Base-by-base conservation (phyloP, 1,140 invertebrate genomes). In the Dryas iulia region DNA sequence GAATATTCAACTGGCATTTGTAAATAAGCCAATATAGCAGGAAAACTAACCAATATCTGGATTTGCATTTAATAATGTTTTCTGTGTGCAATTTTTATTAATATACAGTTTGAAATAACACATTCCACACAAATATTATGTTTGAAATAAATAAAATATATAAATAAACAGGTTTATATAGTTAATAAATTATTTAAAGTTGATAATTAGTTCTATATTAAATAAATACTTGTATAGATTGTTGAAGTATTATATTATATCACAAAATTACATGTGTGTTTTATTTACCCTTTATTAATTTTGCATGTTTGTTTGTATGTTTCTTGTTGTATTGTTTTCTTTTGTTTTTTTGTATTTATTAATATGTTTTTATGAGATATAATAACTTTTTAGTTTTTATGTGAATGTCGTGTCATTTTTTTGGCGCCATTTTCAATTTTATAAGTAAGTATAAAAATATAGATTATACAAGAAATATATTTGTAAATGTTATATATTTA, bases 211-310 rank as follows among this genome's bases (percentile, higher is more conserved):
- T 74, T 69, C 28, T 39, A 59, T 69, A 52, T 58, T 47, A 62
- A 30, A 25, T 7, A 73, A 79, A 78, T 72, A n/a, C 73, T 79
- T 88, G 77, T 87, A 87, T 90, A 87, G 81, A 83, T 84, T 88
- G 81, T 90, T 89, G 74, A 89, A 85, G 72, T 90, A 86, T 83
- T 84, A 90, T 90, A 89, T 82, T 83, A 79, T 84, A 83, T 74
- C 59, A 62, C 78, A 76, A 79, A 67, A 64, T 23, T 69, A 47
- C 39, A 62, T 71, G 60, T 73, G 72, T 82, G 80, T 89, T 87
- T 86, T 83, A 83, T 87, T 88, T 87, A 71, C 60, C 73, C 60
- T 62, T 23, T 65, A 69, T 39, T 69, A 69, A 69, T 39, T 39
- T 57, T 65, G 77, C 78, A 79, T 80, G 77, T 47, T 18, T 47